phyloP scores from a whole-genome alignment of 64 coral and sea anemone species.

The Pachyseris speciosa region DNA sequence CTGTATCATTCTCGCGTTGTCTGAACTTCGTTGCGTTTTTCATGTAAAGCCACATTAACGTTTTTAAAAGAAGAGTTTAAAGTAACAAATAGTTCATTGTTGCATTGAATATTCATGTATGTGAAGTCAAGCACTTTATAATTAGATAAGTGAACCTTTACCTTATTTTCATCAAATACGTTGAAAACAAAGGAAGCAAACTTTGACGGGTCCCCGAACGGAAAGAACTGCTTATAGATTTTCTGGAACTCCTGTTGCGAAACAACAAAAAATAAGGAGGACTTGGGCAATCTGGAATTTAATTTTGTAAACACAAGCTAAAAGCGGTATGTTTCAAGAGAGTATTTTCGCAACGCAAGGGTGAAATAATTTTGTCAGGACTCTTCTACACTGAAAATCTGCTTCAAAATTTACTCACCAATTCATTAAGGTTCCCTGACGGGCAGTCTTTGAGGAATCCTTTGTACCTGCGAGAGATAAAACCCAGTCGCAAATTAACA shows the following conservation, averaged over 20 bases:
- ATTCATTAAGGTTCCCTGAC: slow-evolving; percentile 87
- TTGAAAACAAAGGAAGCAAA: slow-evolving; percentile 99
- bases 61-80: no score
- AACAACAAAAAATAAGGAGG: slow-evolving; percentile 13
- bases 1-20: no score
- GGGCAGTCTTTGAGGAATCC: slow-evolving; percentile 97
- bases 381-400: background rate
- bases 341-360: background rate
- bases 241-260: slow-evolving; percentile 92
- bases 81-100: no score
- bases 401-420: slow-evolving; percentile 32
- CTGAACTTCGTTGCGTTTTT: no score
- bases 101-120: background rate
- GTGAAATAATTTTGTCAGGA: background rate
- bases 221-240: slow-evolving; percentile 99
- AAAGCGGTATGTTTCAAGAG: background rate
- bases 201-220: slow-evolving; percentile 89
- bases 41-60: no score
- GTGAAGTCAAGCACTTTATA: background rate
- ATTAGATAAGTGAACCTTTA: slow-evolving; percentile 14
- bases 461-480: slow-evolving; percentile 76
- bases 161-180: slow-evolving; percentile 99
- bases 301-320: slow-evolving; percentile 2
- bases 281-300: background rate
- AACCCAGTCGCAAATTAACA: background rate